A percentile compares a stretch with the other conserved stretches of the same genome.
Conservation (phyloP, 2,113 vertebrate species). For the Isichthys henryi region DNA sequence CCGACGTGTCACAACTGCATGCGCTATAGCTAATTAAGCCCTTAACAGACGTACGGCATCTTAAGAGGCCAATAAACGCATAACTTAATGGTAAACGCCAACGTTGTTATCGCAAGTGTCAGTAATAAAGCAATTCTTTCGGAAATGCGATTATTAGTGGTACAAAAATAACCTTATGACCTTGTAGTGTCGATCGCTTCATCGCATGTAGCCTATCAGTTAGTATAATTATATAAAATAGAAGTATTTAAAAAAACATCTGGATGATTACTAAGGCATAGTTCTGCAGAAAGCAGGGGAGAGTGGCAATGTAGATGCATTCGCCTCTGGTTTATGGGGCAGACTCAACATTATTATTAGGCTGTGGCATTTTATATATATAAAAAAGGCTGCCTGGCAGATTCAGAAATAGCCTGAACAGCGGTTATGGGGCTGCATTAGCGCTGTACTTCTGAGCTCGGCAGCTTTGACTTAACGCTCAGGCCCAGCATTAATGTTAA, state of each 20-base stretch:
- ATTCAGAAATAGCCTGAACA: not conserved
- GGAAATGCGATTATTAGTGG: not conserved
- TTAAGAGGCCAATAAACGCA: not conserved
- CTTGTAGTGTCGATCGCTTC: not conserved
- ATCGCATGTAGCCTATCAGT: not conserved
- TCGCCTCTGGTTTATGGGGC: not conserved
- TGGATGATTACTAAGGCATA: not conserved
- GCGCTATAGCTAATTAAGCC: not conserved
- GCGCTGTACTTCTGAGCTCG: not conserved
- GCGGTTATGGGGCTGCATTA: not conserved
- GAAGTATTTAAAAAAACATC: not conserved
- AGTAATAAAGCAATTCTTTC: not conserved
- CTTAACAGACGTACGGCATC: not conserved
- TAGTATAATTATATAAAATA: not conserved
- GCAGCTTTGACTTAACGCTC: not conserved
- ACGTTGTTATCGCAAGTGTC: not conserved
- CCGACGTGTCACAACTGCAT: not conserved
- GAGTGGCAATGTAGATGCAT: not conserved
- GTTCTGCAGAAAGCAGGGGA: not conserved
- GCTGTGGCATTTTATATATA: not conserved
- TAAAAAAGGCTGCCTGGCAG: not conserved
- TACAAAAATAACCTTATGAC: not conserved
- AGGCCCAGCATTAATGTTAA: not conserved
- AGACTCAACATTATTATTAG: not conserved
- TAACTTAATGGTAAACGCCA: not conserved